phyloP scores from a whole-genome alignment of 2,888 invertebrate species.

The Philereme transversata region DNA sequence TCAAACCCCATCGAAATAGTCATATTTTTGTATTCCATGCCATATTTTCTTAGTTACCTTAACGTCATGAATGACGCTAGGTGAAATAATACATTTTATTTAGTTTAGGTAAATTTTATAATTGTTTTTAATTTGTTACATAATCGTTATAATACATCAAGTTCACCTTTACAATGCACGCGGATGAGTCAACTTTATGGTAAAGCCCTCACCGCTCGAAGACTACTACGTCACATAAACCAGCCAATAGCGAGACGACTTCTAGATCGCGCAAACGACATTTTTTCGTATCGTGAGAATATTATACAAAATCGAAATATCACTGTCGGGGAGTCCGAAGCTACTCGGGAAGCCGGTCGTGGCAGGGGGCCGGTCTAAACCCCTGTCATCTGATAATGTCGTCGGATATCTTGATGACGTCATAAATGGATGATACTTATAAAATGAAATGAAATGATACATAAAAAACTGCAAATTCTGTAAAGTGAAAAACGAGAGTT shows the following conservation, averaged over 20 bases:
- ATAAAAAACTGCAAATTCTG: conserved; percentile 41
- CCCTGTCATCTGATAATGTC: conserved; percentile 57
- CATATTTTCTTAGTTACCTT: too few relatives aligned
- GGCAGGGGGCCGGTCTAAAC: conserved; percentile 58
- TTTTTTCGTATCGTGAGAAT: conserved; percentile 45
- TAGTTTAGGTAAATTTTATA: too few relatives aligned
- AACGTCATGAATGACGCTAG: too few relatives aligned
- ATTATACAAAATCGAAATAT: conserved; percentile 20
- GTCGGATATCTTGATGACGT: conserved; percentile 45
- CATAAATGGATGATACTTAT: conserved; percentile 48
- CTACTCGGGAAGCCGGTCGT: conserved; percentile 58
- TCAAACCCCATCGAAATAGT: too few relatives aligned
- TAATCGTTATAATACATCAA: too few relatives aligned
- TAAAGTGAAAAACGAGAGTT: conserved; percentile 54
- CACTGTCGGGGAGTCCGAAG: conserved; percentile 53
- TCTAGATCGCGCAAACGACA: conserved; percentile 64
- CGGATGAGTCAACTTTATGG: neutral
- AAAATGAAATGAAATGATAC: conserved; percentile 49
- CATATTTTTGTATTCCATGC: too few relatives aligned
- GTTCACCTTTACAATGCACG: neutral
- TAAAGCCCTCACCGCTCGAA: conserved; percentile 10
- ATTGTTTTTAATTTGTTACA: too few relatives aligned
- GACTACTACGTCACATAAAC: conserved; percentile 33
- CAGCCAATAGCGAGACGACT: conserved; percentile 46
- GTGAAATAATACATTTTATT: too few relatives aligned